These are phyloP conservation scores for Saguinus midas DNA, from an alignment of 2,113 vertebrate genomes.

Conservation along the genomic window DNA sequence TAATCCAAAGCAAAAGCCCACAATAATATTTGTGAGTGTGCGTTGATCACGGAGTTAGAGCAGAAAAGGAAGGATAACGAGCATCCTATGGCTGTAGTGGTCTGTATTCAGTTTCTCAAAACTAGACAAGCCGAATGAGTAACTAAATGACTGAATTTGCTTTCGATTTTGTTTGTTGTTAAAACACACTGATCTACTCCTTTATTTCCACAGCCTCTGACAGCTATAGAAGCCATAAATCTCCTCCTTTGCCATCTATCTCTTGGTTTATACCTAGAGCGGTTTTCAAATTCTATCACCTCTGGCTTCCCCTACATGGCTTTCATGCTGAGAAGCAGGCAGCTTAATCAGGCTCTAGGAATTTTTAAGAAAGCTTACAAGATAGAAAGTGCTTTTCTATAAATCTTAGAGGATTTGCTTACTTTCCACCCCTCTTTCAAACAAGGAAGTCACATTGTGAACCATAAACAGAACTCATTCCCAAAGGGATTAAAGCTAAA, in stretches of 20 bases:
- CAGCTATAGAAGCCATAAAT: not conserved
- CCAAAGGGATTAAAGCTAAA: slow-evolving; percentile 26
- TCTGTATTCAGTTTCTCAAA: not conserved
- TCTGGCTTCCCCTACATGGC: not conserved
- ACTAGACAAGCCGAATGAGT: not conserved
- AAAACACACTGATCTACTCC: not conserved
- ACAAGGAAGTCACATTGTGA: slow-evolving; percentile 49
- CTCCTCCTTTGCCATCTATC: not conserved
- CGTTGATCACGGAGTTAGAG: not conserved
- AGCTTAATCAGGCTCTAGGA: not conserved
- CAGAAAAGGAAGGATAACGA: not conserved
- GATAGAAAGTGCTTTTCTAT: not conserved
- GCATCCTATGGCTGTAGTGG: no score
- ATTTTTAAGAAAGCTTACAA: not conserved
- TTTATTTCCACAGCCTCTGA: not conserved
- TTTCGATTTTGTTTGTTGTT: not conserved
- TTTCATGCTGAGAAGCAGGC: not conserved
- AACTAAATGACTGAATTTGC: not conserved
- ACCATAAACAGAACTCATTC: slow-evolving; percentile 38
- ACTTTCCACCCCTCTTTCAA: not conserved
- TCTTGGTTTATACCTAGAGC: not conserved
- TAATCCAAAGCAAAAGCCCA: not conserved
- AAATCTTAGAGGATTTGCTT: slow-evolving; percentile 40
- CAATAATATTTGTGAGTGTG: not conserved
- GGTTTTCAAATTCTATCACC: not conserved